These are phyloP conservation scores for Meles meles DNA, from an alignment of 2,113 vertebrate species.

Conservation along the genomic window DNA sequence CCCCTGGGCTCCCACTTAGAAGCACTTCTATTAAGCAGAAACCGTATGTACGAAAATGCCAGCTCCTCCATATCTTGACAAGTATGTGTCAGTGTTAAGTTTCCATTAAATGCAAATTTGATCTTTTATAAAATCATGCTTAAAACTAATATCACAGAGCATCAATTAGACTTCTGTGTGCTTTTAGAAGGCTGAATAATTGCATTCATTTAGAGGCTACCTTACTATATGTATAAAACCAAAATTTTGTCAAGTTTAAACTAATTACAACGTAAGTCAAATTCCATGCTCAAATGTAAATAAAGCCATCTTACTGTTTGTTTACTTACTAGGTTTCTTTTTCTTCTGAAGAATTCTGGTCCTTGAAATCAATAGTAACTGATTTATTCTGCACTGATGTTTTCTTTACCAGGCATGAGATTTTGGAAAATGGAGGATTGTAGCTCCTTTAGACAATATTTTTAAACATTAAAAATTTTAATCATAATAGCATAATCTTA, in stretches of 20 bases:
- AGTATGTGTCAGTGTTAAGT: conserved; percentile 64
- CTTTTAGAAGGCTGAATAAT: conserved; percentile 61
- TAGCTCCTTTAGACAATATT: background rate
- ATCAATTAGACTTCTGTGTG: conserved; percentile 57
- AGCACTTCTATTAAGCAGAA: conserved; percentile 28
- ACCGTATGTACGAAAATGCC: conserved; percentile 21
- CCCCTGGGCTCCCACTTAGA: background rate
- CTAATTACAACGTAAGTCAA: conserved; percentile 55
- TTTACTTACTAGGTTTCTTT: conserved; percentile 36
- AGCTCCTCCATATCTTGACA: conserved; percentile 62
- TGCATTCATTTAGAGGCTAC: conserved; percentile 51
- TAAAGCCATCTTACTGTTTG: background rate
- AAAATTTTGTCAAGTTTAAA: conserved; percentile 41
- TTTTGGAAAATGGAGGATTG: background rate
- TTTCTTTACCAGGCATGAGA: background rate
- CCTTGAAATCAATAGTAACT: conserved; percentile 8
- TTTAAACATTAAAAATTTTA: background rate
- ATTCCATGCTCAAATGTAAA: conserved; percentile 31
- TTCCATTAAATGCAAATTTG: conserved; percentile 74
- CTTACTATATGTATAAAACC: conserved; percentile 19
- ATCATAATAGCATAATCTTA: background rate
- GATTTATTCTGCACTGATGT: conserved; percentile 3
- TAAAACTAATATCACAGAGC: conserved; percentile 66
- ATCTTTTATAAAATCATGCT: conserved; percentile 67
- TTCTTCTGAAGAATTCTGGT: conserved; percentile 6